Conservation (phyloP, 2,113 vertebrate species). For the Astur gentilis region DNA sequence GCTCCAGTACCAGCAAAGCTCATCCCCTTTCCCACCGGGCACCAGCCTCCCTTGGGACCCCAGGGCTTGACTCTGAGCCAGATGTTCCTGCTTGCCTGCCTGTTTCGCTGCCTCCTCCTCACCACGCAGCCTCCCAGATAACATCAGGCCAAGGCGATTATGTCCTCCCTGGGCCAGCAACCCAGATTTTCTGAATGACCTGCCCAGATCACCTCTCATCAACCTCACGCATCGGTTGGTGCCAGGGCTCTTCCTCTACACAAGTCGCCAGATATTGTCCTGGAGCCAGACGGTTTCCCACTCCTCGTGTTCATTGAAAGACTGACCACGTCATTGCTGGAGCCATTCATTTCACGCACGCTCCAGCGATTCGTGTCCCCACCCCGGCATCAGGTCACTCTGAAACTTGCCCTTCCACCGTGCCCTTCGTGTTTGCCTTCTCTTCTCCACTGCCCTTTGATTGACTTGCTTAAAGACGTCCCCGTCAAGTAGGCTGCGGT, state of each 20-base stretch:
- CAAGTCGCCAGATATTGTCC: neutral
- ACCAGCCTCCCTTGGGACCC: neutral
- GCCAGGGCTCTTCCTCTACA: neutral
- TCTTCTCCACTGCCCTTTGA: neutral
- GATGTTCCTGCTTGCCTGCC: neutral
- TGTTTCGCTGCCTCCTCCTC: neutral
- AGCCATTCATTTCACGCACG: neutral
- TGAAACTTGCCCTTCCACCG: neutral
- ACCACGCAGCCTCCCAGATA: neutral
- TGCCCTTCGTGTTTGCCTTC: neutral
- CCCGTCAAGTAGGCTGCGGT: neutral
- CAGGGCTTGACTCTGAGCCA: neutral
- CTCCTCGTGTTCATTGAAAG: neutral
- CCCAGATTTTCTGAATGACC: conserved; percentile 47
- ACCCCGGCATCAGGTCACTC: neutral
- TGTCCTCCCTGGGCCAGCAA: neutral
- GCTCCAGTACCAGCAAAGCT: neutral
- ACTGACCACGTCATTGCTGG: neutral
- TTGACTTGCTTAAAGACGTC: neutral
- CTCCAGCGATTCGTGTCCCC: neutral
- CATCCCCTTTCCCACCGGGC: neutral
- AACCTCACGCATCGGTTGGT: neutral
- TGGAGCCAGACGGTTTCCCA: neutral
- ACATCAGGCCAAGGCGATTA: neutral
- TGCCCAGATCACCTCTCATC: conserved; percentile 49